These are phyloP conservation scores for Triplophysa tibetana DNA, from an alignment of 2,113 vertebrate genomes.

Conservation along the genomic window DNA sequence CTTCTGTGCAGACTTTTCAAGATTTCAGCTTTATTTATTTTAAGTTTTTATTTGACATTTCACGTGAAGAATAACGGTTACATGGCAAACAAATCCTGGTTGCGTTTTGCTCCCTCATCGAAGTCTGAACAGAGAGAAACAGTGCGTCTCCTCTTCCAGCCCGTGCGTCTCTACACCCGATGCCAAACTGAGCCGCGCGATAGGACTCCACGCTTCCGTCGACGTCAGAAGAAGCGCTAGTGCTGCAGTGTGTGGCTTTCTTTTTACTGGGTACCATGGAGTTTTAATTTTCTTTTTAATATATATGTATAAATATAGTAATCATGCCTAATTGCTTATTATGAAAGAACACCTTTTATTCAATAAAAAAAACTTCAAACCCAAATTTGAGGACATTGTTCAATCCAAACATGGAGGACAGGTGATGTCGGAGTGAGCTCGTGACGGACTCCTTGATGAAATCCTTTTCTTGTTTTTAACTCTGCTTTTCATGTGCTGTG, in stretches of 20 bases:
- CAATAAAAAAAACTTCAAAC: slow-evolving; percentile 57
- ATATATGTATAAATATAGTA: slow-evolving; percentile 49
- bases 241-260: slow-evolving; percentile 62
- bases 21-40: slow-evolving; percentile 75
- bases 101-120: slow-evolving; percentile 25
- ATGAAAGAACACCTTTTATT: slow-evolving; percentile 68
- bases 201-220: slow-evolving; percentile 49
- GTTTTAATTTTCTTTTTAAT: slow-evolving; percentile 53
- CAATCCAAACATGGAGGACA: slow-evolving; percentile 55
- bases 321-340: slow-evolving; percentile 60
- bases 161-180: slow-evolving; percentile 60
- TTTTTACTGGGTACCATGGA: slow-evolving; percentile 69
- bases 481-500: slow-evolving; percentile 1
- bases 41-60: slow-evolving; percentile 67
- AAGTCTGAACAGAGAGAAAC: slow-evolving; percentile 46
- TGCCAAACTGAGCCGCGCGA: slow-evolving; percentile 69
- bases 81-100: slow-evolving; percentile 39
- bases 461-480: background rate
- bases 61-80: slow-evolving; percentile 63
- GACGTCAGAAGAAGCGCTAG: slow-evolving; percentile 38
- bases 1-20: slow-evolving; percentile 73
- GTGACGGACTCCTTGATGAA: too few relatives aligned
- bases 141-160: slow-evolving; percentile 36
- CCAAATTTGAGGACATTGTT: slow-evolving; percentile 60
- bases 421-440: background rate